Conservation (phyloP, 2,113 vertebrate species). For the Misgurnus anguillicaudatus region DNA sequence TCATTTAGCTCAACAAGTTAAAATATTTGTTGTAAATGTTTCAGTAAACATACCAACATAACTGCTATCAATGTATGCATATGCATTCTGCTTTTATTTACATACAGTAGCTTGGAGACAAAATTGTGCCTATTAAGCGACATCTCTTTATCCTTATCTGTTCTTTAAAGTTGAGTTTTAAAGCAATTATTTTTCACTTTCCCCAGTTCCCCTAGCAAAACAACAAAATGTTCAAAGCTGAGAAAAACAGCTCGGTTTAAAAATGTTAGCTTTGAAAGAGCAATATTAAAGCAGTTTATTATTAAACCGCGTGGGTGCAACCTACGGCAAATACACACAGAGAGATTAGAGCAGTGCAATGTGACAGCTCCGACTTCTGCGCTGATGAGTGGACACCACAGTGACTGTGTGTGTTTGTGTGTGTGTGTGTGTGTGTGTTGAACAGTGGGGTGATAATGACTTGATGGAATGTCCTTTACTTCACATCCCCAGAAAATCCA, state of each 20-base stretch:
- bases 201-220: not conserved
- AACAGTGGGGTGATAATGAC: constrained; percentile 36
- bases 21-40: no score
- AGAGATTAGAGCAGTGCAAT: constrained; percentile 36
- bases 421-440: not conserved
- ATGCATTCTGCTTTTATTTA: no score
- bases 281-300: constrained; percentile 41
- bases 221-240: not conserved
- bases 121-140: not conserved
- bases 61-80: no score
- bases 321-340: constrained; percentile 33
- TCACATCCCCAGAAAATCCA: constrained; percentile 11
- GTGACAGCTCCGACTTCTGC: constrained; percentile 30
- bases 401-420: not conserved
- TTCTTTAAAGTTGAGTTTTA: not conserved
- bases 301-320: constrained; percentile 43
- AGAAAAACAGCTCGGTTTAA: constrained; percentile 17
- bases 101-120: no score
- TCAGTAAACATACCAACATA: no score
- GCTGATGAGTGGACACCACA: constrained; percentile 20
- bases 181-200: not conserved
- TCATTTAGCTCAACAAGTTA: no score
- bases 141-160: not conserved
- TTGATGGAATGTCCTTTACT: constrained; percentile 22
- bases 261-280: constrained; percentile 9